phyloP scores from a whole-genome alignment of 1,140 invertebrate genomes.

The Venustaconcha ellipsiformis region DNA sequence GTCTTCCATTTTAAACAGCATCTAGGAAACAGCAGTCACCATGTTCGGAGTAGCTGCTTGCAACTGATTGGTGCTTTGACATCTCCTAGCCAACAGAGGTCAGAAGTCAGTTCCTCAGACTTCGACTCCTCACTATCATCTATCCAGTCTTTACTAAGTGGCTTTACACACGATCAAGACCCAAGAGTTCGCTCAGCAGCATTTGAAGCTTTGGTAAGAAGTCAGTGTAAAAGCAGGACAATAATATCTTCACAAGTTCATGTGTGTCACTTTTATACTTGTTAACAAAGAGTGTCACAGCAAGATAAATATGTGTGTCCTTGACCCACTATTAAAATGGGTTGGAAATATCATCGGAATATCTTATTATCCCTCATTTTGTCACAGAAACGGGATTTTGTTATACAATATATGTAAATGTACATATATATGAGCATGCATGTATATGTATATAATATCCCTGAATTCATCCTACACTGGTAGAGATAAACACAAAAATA shows the following conservation, averaged over 20 bases:
- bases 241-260: not conserved
- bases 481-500: too few relatives aligned
- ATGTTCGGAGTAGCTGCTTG: constrained; percentile 83
- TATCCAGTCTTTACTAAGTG: constrained; percentile 21
- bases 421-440: too few relatives aligned
- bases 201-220: constrained; percentile 83
- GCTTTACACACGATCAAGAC: constrained; percentile 78
- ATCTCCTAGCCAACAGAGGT: constrained; percentile 41
- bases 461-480: too few relatives aligned
- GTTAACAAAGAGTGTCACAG: not conserved
- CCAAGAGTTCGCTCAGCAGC: constrained; percentile 89
- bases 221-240: not conserved
- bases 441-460: too few relatives aligned
- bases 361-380: not conserved
- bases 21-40: constrained; percentile 80
- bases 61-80: constrained; percentile 74
- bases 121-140: constrained; percentile 18
- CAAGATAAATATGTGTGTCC: not conserved
- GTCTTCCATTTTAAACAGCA: constrained; percentile 68
- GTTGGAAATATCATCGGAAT: too few relatives aligned
- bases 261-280: not conserved
- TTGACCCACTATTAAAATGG: too few relatives aligned
- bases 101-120: constrained; percentile 29
- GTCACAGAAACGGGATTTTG: constrained; percentile 1
- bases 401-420: too few relatives aligned